Percentiles rank a stretch among this genome's conserved stretches.
phyloP scores from a whole-genome alignment of 2,888 invertebrate genomes.

The Drosophila anomalata region DNA sequence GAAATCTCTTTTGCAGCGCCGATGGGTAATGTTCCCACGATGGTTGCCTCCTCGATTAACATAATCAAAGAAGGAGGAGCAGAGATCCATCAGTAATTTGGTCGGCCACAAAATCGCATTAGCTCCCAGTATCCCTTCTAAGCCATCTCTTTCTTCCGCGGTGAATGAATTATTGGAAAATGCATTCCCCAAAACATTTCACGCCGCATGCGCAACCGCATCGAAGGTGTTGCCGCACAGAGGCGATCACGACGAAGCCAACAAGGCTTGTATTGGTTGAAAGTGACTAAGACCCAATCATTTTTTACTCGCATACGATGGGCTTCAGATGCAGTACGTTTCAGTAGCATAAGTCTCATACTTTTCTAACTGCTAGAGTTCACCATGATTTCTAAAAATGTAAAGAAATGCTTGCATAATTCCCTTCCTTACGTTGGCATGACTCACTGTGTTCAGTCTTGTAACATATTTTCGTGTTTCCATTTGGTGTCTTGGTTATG shows the following conservation, averaged over 20 bases:
- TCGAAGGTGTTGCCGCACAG: slow-evolving; percentile 47
- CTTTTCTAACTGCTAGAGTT: background rate
- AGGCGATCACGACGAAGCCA: slow-evolving; percentile 36
- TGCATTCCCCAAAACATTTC: slow-evolving; percentile 38
- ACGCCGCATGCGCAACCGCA: slow-evolving; percentile 33
- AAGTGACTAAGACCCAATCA: slow-evolving; percentile 42
- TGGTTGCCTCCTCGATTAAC: slow-evolving; percentile 37
- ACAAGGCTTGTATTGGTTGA: slow-evolving; percentile 22
- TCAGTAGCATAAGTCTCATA: background rate
- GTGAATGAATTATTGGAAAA: slow-evolving; percentile 54
- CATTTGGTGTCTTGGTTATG: slow-evolving; percentile 12
- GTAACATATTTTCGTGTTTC: slow-evolving; percentile 17
- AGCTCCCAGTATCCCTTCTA: slow-evolving; percentile 6
- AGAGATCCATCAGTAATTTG: slow-evolving; percentile 30
- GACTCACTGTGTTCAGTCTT: slow-evolving; percentile 22
- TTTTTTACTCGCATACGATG: slow-evolving; percentile 32
- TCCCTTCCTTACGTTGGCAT: slow-evolving; percentile 2
- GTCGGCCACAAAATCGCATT: slow-evolving; percentile 45
- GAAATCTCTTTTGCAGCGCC: slow-evolving; percentile 23
- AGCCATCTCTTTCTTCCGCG: slow-evolving; percentile 2
- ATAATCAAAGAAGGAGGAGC: slow-evolving; percentile 40
- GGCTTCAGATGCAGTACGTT: slow-evolving; percentile 7
- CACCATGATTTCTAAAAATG: background rate
- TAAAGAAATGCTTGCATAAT: background rate
- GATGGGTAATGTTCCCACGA: slow-evolving; percentile 42